Base-by-base conservation (phyloP, 2,888 invertebrate species). In the Choreutis nemorana region DNA sequence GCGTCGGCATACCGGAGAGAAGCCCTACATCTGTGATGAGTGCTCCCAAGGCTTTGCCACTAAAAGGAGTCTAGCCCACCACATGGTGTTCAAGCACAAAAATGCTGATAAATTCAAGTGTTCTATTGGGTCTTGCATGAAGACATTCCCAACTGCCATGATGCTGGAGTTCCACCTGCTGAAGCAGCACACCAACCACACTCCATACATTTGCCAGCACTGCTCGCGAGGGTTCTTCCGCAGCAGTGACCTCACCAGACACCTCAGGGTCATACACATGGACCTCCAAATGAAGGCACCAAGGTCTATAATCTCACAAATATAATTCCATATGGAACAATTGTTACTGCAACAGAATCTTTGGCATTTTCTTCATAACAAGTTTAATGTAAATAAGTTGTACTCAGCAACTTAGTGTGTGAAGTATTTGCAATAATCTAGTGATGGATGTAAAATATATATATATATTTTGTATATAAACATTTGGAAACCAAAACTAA, bases 1-100 rank as follows among this genome's bases (percentile, higher is more conserved):
- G 81, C 55, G 79, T 1, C 78, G 79, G 35, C 84, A 84, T 37
- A 83, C 81, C 0, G 83, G 83, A 1, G 82, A 83, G 38, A 81
- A 63, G 24, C 73, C 75, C 0, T 75, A 60, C 40, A 36, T 47
- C 1, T 81, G 80, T 40, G 55, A 55, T 14, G 33, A 64, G 9
- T 80, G 80, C 39, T 54, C 56, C 16, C 60, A 63, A 30, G 44
- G 60, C 2, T 80, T 66, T 43, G 48, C 50, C 1, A 55, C 58
- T 0, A 59, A 68, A 33, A 47, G 72, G 1, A 70, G 72, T 37
- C 42, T 79, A 11, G 54, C 67, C 0, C 62, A 66, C 28, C 80
- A 81, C 32, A 60, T 73, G 27, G 51, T 60, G 7, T 71, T 67
- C 31, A 77, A 68, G 36, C 80, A 80, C 50, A 55, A 70, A 15